Evolutionary conservation across 2,888 invertebrate species (phyloP).

Genomic region (Nymphalis polychloros): DNA sequence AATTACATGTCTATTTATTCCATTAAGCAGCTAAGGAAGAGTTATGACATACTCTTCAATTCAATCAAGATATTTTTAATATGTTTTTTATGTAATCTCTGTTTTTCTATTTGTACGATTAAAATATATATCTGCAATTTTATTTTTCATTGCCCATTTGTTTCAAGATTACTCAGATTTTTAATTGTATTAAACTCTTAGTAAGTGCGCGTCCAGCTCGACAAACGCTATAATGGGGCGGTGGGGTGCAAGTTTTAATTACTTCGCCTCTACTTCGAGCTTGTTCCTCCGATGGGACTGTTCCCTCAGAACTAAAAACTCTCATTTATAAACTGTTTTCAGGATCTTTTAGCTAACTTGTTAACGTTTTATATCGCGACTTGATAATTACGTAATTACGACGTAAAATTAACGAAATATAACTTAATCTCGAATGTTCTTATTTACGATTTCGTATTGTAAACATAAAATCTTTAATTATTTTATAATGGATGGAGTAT

Average conservation of each 20-base stretch:
- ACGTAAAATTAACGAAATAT: conserved; percentile 32
- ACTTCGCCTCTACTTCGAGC: conserved; percentile 67
- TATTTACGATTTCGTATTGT: no score
- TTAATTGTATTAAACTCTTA: conserved; percentile 31
- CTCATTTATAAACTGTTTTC: conserved; percentile 65
- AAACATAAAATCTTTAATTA: no score
- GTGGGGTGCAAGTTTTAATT: conserved; percentile 71
- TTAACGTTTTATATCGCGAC: conserved; percentile 49
- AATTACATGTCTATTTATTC: no score
- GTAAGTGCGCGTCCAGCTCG: conserved; percentile 40
- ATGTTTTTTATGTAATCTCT: no score
- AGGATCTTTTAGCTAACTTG: conserved; percentile 53
- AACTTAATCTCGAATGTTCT: background rate
- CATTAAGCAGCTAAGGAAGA: no score
- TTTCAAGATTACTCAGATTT: conserved; percentile 16
- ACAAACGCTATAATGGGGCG: conserved; percentile 42
- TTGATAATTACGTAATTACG: conserved; percentile 38
- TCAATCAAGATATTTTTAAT: no score
- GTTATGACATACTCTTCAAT: no score
- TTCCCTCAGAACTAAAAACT: conserved; percentile 69
- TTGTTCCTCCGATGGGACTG: conserved; percentile 64
- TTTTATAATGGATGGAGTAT: background rate
- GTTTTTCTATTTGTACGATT: no score
- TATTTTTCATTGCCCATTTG: background rate
- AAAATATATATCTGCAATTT: background rate